Evolutionary conservation across 2,888 invertebrate genomes (phyloP), one percentile per base, ranked within the genome.

Genomic region (Erebia epiphron): DNA sequence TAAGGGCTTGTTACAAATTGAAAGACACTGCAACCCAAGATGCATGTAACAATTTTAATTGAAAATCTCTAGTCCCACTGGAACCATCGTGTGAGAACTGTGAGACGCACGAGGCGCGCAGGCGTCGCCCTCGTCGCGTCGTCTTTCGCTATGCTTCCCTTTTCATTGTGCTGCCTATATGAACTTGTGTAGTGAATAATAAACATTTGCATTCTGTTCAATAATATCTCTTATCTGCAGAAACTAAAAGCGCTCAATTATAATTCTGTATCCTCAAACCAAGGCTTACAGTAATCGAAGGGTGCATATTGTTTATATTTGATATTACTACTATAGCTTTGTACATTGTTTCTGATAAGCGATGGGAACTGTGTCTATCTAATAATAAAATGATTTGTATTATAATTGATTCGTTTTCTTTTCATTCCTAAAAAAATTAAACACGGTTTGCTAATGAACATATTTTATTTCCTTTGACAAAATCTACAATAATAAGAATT

Each of bases 381-480:
- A 94, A 94, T 94, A 94, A 94, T 94, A 94, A 94, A 95, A 95
- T 95, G 95, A 95, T 95, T 95, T 95, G 95, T 95, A 95, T 95
- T 95, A 95, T 95, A 92, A 50, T 7, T 77, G 10, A 73, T 64
- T 83, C 79, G 81, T 88, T 88, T 89, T 79, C 79, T 82, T 84
- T 62, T 41, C 13, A 50, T 21, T 46, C 49, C 49, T 69, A 65
- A 69, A 54, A 63, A 77, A 83, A 80, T 80, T 76, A 86, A 83
- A 80, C 78, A 67, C 77, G 65, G 69, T 68, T 84, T 89, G 88
- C 91, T 92, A 92, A 88, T 92, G 89, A 92, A 91, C 91, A 88
- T 92, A 89, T 86, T 92, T 92, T 92, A 91, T 90, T 92, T 89
- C 86, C 82, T 85, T 89, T 91, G 91, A 91, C 91, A 92, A 90